A percentile compares a stretch with the other conserved stretches of the same genome.
Evolutionary conservation across 2,797 vertebrate species (phyloP).

Genomic region (Gorsachius magnificus): DNA sequence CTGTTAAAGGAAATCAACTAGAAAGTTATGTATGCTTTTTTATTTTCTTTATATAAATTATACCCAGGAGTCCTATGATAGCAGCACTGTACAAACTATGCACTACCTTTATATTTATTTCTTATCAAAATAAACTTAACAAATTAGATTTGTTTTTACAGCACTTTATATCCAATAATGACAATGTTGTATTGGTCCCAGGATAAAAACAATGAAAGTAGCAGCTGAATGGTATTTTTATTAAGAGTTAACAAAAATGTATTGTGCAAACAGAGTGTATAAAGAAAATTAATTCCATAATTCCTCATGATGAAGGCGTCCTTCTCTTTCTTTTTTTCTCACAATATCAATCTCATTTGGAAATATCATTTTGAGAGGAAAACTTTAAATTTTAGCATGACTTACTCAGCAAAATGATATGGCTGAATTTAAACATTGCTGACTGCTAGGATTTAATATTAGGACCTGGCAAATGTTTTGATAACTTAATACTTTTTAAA

Average conservation of each 20-base stretch:
- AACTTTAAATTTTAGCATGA: conserved; percentile 44
- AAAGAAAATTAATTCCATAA: conserved; percentile 71
- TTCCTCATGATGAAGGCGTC: conserved; percentile 52
- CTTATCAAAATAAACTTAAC: conserved; percentile 74
- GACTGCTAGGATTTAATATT: conserved; percentile 52
- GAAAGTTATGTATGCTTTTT: conserved; percentile 70
- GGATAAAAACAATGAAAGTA: conserved; percentile 69
- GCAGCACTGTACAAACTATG: conserved; percentile 63
- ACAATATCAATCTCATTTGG: conserved; percentile 62
- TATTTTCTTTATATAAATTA: conserved; percentile 75
- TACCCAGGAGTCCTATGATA: conserved; percentile 70
- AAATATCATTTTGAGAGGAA: conserved; percentile 47
- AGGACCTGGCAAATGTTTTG: conserved; percentile 53
- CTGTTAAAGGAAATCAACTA: conserved; percentile 68
- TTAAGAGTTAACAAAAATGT: conserved; percentile 70
- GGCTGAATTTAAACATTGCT: conserved; percentile 32
- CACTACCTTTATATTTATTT: conserved; percentile 74
- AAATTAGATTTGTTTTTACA: conserved; percentile 74
- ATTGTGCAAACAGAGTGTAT: conserved; percentile 54
- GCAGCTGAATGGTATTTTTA: conserved; percentile 67
- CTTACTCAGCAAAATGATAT: conserved; percentile 48
- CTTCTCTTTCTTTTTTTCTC: conserved; percentile 44
- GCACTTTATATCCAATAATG: conserved; percentile 70
- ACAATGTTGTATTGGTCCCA: conserved; percentile 68
- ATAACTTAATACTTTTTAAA: conserved; percentile 54